Base-by-base conservation (phyloP, 2,797 vertebrate genomes). In the Tadarida brasiliensis region DNA sequence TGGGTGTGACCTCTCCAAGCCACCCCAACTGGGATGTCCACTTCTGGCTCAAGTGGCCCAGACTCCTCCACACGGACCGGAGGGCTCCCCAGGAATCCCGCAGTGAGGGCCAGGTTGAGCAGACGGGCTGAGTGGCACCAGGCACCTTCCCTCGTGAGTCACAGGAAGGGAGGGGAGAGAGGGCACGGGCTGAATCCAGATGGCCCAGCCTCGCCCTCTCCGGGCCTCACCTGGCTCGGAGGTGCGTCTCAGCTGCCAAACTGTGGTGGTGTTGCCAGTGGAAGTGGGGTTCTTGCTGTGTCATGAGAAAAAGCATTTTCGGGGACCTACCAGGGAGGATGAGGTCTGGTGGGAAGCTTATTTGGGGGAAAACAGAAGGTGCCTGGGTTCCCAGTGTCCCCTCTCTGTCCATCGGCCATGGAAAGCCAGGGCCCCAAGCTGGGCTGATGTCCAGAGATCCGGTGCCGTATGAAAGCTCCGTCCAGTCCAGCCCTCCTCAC, bases 61-160 rank as follows among this genome's bases (percentile, higher is more conserved):
- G 3, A n/a, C 39, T 87, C 51, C 51, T 54, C n/a, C 30, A 35
- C 30, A 24, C 19, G 30, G 54, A 81, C 76, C 54, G 3, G 10
- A 56, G 54, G 68, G 47, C 17, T 30, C 59, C 54, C 20, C 2
- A 7, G 61, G 65, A 76, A 47, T 30, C 59, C 57, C 22, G 54
- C 47, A 33, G 2, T 7, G 83, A 22, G 61, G 51, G 20, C 19
- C 71, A 30, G 28, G 44, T 17, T 20, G 67, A 84, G 65, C 30
- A 83, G 57, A 35, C 1, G 2, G 16, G 57, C 9, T 15, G 65
- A 28, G 56, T 59, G 63, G 71, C 67, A 19, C 70, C 2, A 6
- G 33, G 57, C 2, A 54, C 51, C 24, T 47, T 35, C 56, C 87
- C 51, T 39, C 39, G 4, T 73, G 90, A 97, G 87, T 95, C 96